Evolutionary conservation across 2,113 vertebrate species (phyloP).

Genomic region (Seriola rivoliana): DNA sequence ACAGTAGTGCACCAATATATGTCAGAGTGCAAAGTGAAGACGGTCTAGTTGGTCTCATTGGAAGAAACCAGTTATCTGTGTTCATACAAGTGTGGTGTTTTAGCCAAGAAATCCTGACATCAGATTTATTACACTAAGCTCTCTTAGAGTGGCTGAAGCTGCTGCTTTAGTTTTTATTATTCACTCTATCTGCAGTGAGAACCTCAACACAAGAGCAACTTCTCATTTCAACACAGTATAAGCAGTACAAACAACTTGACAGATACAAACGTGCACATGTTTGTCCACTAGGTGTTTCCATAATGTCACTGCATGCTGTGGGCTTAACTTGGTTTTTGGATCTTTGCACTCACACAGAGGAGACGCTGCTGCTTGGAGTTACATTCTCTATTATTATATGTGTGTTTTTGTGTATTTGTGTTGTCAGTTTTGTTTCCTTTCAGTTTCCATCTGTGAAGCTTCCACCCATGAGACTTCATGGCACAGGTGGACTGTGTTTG

Average conservation of each 20-base stretch:
- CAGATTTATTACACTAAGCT: constrained; percentile 37
- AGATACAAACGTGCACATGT: background rate
- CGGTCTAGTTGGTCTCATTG: constrained; percentile 6
- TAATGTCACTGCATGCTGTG: background rate
- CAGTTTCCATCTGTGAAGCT: constrained; percentile 43
- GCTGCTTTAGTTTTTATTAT: constrained; percentile 42
- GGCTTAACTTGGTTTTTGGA: background rate
- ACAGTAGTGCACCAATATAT: background rate
- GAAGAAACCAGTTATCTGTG: constrained; percentile 22
- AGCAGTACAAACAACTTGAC: background rate
- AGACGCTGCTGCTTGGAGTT: background rate
- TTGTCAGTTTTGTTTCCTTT: constrained; percentile 28
- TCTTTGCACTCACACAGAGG: constrained; percentile 3
- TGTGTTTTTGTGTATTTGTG: background rate
- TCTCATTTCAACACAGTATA: background rate
- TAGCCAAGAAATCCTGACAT: constrained; percentile 33
- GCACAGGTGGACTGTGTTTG: constrained; percentile 18
- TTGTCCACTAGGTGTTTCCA: background rate
- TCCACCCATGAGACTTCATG: constrained; percentile 14
- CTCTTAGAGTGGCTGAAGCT: background rate
- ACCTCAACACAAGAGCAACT: too few species aligned
- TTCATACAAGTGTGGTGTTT: constrained; percentile 50
- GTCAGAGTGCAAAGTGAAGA: constrained; percentile 1
- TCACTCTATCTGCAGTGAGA: background rate
- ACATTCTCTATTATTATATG: background rate